Conservation (phyloP, 2,797 vertebrate species). For the Acomys russatus region DNA sequence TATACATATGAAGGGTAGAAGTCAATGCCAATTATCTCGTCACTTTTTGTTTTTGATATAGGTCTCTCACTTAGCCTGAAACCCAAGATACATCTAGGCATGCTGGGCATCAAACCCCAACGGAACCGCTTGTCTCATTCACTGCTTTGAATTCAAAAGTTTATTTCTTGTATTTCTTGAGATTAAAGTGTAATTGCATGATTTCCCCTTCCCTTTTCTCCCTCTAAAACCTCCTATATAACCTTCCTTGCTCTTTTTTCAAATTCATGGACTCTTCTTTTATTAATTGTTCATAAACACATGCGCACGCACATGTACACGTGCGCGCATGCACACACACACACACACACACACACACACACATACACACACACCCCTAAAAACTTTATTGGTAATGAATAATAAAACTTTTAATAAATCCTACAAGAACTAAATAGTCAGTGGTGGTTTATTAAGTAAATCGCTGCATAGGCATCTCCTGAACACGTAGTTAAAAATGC, state of each 20-base stretch:
- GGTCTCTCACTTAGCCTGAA: neutral
- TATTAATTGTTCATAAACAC: neutral
- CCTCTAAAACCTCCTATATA: neutral
- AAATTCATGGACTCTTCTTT: neutral
- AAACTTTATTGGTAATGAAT: neutral
- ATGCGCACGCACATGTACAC: neutral
- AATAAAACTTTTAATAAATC: neutral
- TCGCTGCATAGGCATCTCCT: neutral
- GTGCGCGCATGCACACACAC: neutral
- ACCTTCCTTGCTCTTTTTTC: neutral
- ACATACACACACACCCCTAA: neutral
- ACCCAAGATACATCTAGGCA: neutral
- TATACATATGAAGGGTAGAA: neutral
- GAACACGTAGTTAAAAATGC: neutral
- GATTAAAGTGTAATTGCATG: neutral
- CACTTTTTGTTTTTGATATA: neutral
- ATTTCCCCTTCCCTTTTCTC: neutral
- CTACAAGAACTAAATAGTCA: neutral
- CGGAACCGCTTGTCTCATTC: neutral
- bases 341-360: neutral
- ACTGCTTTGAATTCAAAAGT: neutral
- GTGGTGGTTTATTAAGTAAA: constrained; percentile 34
- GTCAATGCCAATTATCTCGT: neutral
- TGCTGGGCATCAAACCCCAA: neutral
- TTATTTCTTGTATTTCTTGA: neutral